Conservation (phyloP, 2,888 invertebrate genomes). For the Himalopsyche anomala region DNA sequence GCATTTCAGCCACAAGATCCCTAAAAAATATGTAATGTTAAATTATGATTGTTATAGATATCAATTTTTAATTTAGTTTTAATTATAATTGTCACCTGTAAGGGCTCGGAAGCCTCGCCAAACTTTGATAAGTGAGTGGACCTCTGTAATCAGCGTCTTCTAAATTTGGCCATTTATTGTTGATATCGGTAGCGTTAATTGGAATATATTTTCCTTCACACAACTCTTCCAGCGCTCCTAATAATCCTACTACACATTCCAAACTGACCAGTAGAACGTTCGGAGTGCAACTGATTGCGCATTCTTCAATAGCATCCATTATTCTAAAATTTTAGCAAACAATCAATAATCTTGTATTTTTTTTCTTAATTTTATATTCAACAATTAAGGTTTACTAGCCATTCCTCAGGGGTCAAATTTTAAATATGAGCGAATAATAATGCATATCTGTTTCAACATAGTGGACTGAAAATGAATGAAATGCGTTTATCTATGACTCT, state of each 20-base stretch:
- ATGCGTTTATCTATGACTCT: too few relatives aligned
- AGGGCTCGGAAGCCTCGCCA: conserved; percentile 88
- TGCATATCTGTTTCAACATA: too few relatives aligned
- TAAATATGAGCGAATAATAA: too few relatives aligned
- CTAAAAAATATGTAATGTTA: conserved; percentile 70
- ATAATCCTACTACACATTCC: conserved; percentile 88
- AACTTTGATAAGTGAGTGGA: conserved; percentile 89
- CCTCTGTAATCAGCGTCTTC: conserved; percentile 89
- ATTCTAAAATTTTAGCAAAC: conserved; percentile 77
- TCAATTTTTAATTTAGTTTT: neutral
- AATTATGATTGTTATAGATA: neutral
- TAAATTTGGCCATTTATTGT: conserved; percentile 81
- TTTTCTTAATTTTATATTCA: neutral
- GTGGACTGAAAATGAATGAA: too few relatives aligned
- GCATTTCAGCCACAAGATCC: conserved; percentile 83
- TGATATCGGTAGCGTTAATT: conserved; percentile 77
- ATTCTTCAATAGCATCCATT: conserved; percentile 95
- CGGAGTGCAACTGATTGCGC: conserved; percentile 88
- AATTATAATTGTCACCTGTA: conserved; percentile 78
- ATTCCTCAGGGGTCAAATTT: too few relatives aligned
- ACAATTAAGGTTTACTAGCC: too few relatives aligned
- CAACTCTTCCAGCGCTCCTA: conserved; percentile 89
- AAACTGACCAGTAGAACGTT: conserved; percentile 87
- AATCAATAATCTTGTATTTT: neutral
- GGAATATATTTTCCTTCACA: conserved; percentile 74